Base-by-base conservation (phyloP, 1,140 invertebrate genomes). In the Brevipalpus yothersi region DNA sequence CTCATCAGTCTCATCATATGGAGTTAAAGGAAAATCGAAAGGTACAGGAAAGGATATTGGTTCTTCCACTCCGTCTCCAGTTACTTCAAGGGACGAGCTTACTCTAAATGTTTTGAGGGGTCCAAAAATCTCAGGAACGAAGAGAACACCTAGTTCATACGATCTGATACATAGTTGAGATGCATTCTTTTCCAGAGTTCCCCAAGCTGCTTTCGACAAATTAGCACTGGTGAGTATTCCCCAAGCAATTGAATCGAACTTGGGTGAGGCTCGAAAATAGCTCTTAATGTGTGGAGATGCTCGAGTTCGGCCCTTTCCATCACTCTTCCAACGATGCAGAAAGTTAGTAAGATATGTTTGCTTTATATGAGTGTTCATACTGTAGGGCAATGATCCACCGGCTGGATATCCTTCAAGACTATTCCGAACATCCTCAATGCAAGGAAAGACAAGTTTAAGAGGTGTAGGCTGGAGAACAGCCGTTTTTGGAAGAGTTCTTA, bases 271-370 rank as follows among this genome's bases (percentile, higher is more conserved):
- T 47, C 90, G 76, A 0, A 79, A 78, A 69, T 95, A 97, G 0
- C 80, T 80, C 72, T 96, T 96, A 53, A 95, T 89, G 67, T 96
- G 92, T 7, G 92, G 92, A 77, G 90, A 84, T 1, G 87, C 87
- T 63, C 76, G 71, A 49, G 79, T 79, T 60, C 91, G 75, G 47
- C 75, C 68, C 1, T 77, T 76, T 12, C 70, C 69, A 49, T 79
- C 77, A 9, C 83, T 79, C 67, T 79, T 82, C 91, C 91, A 96
- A 63, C 86, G 79, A 68, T 83, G 79, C 53, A 95, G 72, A 70
- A 80, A 83, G 5, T 76, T 70, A 57, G 77, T 77, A 0, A 95
- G 72, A 83, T 87, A 96, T 1, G 71, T 68, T 68, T 96, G 90
- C 68, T 91, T 93, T n/a, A 76, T 71, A 67, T 91, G 84, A 0